Evolutionary conservation across 2,888 invertebrate species (phyloP).

Genomic region (Torymus texanus): DNA sequence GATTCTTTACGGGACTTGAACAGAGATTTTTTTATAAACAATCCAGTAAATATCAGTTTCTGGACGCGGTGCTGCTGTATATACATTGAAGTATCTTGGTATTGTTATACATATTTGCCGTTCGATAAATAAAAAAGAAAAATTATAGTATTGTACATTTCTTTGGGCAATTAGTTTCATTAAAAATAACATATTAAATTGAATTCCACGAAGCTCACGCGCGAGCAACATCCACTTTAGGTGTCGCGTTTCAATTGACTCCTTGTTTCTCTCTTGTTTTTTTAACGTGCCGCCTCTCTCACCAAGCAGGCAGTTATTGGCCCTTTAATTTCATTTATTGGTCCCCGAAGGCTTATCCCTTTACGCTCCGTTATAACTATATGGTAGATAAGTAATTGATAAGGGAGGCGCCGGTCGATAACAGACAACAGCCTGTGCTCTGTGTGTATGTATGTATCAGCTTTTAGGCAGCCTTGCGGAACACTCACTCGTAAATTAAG

Average conservation of each 20-base stretch:
- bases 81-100: too few relatives aligned
- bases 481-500: too few relatives aligned
- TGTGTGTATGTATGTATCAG: background rate
- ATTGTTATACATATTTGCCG: too few relatives aligned
- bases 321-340: constrained; percentile 22
- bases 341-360: constrained; percentile 37
- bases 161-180: too few relatives aligned
- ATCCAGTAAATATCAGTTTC: background rate
- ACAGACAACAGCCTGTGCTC: background rate
- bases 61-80: too few relatives aligned
- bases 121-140: too few relatives aligned
- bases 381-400: constrained; percentile 48
- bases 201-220: too few relatives aligned
- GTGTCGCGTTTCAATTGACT: constrained; percentile 8
- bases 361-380: constrained; percentile 17
- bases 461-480: background rate
- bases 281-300: too few relatives aligned
- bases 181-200: too few relatives aligned
- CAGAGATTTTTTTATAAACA: background rate
- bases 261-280: background rate
- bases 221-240: background rate
- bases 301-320: constrained; percentile 2
- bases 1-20: too few relatives aligned
- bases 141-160: too few relatives aligned
- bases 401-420: background rate